Evolutionary conservation across 2,113 vertebrate genomes (phyloP), one percentile per base, ranked within the genome.

Genomic region (Amblyornis subalaris): DNA sequence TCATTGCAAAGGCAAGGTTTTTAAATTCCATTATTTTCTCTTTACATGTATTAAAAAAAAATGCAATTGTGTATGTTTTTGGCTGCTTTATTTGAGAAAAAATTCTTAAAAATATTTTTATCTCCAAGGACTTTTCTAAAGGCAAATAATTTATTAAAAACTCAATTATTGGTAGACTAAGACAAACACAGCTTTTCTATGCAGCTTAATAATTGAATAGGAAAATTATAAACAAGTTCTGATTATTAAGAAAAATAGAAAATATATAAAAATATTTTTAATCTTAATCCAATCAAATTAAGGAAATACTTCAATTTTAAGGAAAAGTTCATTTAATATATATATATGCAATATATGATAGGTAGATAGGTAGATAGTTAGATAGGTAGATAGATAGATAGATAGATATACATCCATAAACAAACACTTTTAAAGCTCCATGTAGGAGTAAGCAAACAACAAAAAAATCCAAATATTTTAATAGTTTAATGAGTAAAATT

Each of bases 371-470:
- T n/a, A n/a, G n/a, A n/a, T n/a, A n/a, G n/a, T n/a, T n/a, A n/a
- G n/a, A n/a, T 42, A 42, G 40, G 12, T 42, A 42, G 31, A 3
- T 11, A 29, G 21, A 26, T 44, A 64, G 31, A 33, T 15, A 33
- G 16, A 33, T 13, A 26, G 8, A 61, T 5, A 33, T 2, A 26
- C 2, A 45, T 23, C 4, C 0, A 0, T 33, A 72, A 88, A 57
- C 9, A 61, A 78, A 25, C 6, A 35, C 3, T n/a, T 74, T 31
- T 51, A 53, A 53, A 3, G 1, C 0, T n/a, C 12, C 11, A 44
- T 6, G 6, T 38, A 51, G 2, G 18, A 57, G 21, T 53, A 67
- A 42, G 10, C 7, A 74, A 54, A 38, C 31, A 48, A n/a, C 10
- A 1, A 17, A 35, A 58, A 29, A 50, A 10, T 10, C 0, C 5